Conservation (phyloP, 2,888 invertebrate genomes). For the Caenorhabditis virilis region DNA sequence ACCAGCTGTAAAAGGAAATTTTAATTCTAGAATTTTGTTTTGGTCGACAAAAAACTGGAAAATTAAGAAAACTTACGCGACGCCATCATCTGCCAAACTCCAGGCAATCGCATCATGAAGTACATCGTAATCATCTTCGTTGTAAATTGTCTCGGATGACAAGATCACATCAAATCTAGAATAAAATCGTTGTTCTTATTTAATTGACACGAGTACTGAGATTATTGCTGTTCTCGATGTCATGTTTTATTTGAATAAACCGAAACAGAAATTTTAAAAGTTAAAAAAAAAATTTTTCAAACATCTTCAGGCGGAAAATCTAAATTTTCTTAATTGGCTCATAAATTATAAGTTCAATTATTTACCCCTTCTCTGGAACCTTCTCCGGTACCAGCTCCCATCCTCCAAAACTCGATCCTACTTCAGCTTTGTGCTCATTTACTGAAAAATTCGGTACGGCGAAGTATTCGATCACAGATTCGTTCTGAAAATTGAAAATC, state of each 20-base stretch:
- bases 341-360: not conserved
- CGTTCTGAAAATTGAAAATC: constrained; percentile 61
- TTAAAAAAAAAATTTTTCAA: no score
- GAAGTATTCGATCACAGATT: constrained; percentile 54
- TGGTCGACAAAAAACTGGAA: constrained; percentile 7
- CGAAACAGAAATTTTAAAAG: not conserved
- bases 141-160: constrained; percentile 88
- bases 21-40: not conserved
- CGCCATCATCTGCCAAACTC: constrained; percentile 76
- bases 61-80: constrained; percentile 31
- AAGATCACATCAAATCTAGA: constrained; percentile 82
- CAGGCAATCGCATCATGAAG: constrained; percentile 75
- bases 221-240: no score
- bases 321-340: no score
- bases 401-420: constrained; percentile 23
- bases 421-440: constrained; percentile 39
- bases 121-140: constrained; percentile 80
- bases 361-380: constrained; percentile 4
- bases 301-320: not conserved
- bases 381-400: constrained; percentile 31
- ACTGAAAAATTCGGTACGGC: constrained; percentile 49
- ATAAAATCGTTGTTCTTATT: not conserved
- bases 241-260: no score
- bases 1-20: constrained; percentile 70
- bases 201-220: not conserved